Evolutionary conservation across 2,888 invertebrate genomes (phyloP).

Genomic region (Temnothorax ravouxi): DNA sequence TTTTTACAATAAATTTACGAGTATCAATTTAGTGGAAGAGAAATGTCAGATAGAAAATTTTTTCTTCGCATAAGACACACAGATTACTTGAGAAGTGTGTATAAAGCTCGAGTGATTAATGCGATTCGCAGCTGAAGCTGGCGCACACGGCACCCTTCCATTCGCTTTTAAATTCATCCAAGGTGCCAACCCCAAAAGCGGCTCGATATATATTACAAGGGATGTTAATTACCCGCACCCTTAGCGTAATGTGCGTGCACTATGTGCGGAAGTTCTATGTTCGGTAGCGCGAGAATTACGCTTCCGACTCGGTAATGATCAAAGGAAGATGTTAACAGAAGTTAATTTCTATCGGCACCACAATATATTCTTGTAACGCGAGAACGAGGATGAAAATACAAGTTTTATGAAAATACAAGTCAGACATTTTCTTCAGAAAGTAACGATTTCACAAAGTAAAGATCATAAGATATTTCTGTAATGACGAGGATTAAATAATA

Average conservation of each 20-base stretch:
- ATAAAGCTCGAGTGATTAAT: constrained; percentile 83
- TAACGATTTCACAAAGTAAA: neutral
- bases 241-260: constrained; percentile 13
- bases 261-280: constrained; percentile 28
- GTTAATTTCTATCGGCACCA: neutral
- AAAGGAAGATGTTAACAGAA: neutral
- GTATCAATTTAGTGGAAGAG: constrained; percentile 12
- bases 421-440: neutral
- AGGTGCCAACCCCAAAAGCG: constrained; percentile 81
- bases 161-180: constrained; percentile 74
- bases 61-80: constrained; percentile 18
- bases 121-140: constrained; percentile 85
- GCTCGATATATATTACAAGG: constrained; percentile 76
- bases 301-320: constrained; percentile 9
- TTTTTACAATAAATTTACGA: neutral
- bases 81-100: constrained; percentile 43
- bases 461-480: neutral
- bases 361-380: neutral
- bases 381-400: neutral
- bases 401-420: neutral
- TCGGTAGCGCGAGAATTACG: neutral
- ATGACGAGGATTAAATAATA: constrained; percentile 8
- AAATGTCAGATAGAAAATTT: neutral
- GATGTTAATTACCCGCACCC: constrained; percentile 81
- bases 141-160: constrained; percentile 77